Conservation (phyloP, 1,140 invertebrate species). For the Pararge aegeria region DNA sequence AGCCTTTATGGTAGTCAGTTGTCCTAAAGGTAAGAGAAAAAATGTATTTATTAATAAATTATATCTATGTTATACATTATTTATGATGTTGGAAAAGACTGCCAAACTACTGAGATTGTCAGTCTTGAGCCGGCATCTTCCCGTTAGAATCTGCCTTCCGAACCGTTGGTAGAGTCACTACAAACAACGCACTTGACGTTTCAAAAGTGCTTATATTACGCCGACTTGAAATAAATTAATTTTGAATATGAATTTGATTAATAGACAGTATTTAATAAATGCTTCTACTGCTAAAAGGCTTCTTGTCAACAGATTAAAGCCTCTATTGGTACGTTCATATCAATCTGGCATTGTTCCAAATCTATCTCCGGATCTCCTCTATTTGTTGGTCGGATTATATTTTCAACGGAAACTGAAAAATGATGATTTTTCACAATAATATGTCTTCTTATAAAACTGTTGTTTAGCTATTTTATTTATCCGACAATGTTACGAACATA, state of each 20-base stretch:
- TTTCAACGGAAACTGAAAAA: not conserved
- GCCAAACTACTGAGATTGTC: no score
- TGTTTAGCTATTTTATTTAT: not conserved
- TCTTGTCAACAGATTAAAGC: conserved; percentile 4
- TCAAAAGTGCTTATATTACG: no score
- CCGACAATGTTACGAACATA: no score
- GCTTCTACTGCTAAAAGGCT: not conserved
- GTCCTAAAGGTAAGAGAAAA: no score
- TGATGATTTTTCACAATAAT: not conserved
- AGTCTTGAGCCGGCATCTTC: no score
- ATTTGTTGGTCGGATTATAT: conserved; percentile 4
- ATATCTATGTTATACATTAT: no score
- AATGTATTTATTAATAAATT: no score
- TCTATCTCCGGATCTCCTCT: not conserved
- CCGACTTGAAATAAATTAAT: not conserved
- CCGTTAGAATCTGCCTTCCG: no score
- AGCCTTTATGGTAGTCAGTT: no score
- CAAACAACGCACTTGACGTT: no score
- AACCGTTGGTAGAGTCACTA: no score
- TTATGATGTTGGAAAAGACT: no score
- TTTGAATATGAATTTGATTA: not conserved
- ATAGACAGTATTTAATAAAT: not conserved
- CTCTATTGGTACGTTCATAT: not conserved
- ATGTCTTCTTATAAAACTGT: not conserved
- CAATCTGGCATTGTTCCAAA: not conserved